These are phyloP conservation scores for Tachuris rubrigastra DNA, from an alignment of 2,113 vertebrate genomes.

Conservation along the genomic window DNA sequence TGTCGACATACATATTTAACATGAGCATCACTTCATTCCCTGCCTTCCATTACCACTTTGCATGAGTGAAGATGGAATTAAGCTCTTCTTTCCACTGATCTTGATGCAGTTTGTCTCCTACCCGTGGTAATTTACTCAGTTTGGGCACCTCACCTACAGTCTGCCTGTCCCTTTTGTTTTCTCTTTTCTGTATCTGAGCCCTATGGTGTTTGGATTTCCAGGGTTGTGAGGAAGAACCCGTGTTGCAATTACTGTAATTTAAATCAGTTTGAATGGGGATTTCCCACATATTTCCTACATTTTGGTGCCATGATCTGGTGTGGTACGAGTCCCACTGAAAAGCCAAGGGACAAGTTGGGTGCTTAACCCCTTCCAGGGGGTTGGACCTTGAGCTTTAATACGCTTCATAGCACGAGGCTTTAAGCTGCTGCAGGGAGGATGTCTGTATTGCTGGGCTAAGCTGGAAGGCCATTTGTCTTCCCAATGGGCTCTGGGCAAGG, in stretches of 20 bases:
- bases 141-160: not conserved
- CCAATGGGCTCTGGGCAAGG: not conserved
- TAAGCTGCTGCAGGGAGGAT: not conserved
- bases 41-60: not conserved
- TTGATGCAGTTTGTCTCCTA: not conserved
- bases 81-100: not conserved
- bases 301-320: not conserved
- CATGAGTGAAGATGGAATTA: not conserved
- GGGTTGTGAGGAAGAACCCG: not conserved
- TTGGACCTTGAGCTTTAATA: not conserved
- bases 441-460: not conserved
- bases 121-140: not conserved
- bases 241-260: not conserved
- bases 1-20: constrained; percentile 34
- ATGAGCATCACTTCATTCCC: not conserved
- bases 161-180: not conserved
- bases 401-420: not conserved
- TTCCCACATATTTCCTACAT: not conserved
- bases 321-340: not conserved
- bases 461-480: not conserved
- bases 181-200: not conserved
- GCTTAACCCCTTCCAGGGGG: not conserved
- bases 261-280: not conserved
- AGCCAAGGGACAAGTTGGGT: not conserved
- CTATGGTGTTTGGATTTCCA: not conserved